Evolutionary conservation across 2,113 vertebrate genomes (phyloP).

Genomic region (Cyprinodon tularosa): DNA sequence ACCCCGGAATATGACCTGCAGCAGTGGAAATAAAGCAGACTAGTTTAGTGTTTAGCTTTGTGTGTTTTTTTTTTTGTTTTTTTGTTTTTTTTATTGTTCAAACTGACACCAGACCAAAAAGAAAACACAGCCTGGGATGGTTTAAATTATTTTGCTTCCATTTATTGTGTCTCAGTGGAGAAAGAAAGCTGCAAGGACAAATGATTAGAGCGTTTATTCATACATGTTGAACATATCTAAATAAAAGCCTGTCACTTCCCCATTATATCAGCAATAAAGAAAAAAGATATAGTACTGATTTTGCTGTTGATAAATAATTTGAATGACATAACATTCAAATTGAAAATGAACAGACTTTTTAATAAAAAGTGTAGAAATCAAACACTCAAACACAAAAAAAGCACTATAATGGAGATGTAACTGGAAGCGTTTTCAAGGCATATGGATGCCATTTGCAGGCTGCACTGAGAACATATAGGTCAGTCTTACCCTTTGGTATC

Average conservation of each 20-base stretch:
- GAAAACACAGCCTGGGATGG: slow-evolving; percentile 61
- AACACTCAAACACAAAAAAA: slow-evolving; percentile 31
- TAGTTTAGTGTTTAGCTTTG: slow-evolving; percentile 15
- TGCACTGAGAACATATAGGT: slow-evolving; percentile 85
- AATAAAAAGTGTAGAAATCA: slow-evolving; percentile 13
- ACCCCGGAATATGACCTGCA: slow-evolving; percentile 58
- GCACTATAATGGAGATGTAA: slow-evolving; percentile 81
- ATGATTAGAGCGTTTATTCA: slow-evolving; percentile 44
- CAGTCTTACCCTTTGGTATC: slow-evolving; percentile 89
- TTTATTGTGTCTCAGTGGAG: slow-evolving; percentile 62
- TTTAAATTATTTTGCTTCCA: slow-evolving; percentile 73
- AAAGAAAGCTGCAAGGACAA: slow-evolving; percentile 63
- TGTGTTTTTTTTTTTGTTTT: slow-evolving; percentile 66
- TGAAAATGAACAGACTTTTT: slow-evolving; percentile 38
- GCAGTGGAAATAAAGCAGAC: slow-evolving; percentile 69
- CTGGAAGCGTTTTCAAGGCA: slow-evolving; percentile 80
- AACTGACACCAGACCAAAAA: slow-evolving; percentile 71
- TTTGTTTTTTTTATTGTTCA: slow-evolving; percentile 66
- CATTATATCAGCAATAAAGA: slow-evolving; percentile 37
- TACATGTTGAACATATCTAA: slow-evolving; percentile 46
- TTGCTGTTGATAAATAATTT: slow-evolving; percentile 35
- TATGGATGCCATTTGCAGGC: slow-evolving; percentile 97
- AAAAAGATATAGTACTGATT: slow-evolving; percentile 27
- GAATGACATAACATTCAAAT: slow-evolving; percentile 24
- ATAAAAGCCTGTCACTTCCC: slow-evolving; percentile 30